Evolutionary conservation across 2,113 vertebrate species (phyloP), one percentile per base, ranked within the genome.

Genomic region (Turdus rufiventris): DNA sequence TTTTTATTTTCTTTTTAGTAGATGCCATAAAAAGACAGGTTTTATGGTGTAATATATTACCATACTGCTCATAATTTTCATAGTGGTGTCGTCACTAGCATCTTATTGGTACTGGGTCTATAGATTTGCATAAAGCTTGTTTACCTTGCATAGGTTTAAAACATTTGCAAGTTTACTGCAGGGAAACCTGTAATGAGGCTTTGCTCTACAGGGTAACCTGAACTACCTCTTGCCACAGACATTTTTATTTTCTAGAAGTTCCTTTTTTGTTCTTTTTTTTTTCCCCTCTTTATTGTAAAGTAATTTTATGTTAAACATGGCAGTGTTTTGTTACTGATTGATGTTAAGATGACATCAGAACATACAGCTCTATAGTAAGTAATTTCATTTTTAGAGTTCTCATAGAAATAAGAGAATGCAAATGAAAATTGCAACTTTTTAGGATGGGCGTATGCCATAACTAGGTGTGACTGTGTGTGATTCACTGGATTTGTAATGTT

Each of bases 311-410:
- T 70, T 60, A 20, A 70, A 25, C 7, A 10, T 21, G 14, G 15
- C 26, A 43, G 16, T 43, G 8, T 71, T 70, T 89, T 78, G 13
- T 50, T 73, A 4, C 14, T 31, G 33, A 7, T 28, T 73, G 34
- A 88, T 29, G 8, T 23, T 77, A 25, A 38, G 26, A 11, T 71
- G 24, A 11, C 12, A 18, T 58, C 36, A 57, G 42, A 74, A 70
- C 3, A 10, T 14, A 8, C 2, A 40, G 31, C 38, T 0, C 0
- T n/a, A 7, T 26, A 36, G 1, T 14, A 43, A 73, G 12, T 42
- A 4, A 28, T 78, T 57, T 80, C 14, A n/a, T 33, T 58, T 78
- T 90, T 56, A 47, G 21, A 61, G 9, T 61, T 82, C 8, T 72
- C 24, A 5, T 2, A 56, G 29, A 48, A 48, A 28, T 48, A 56